phyloP scores from a whole-genome alignment of 1,140 invertebrate species.

The Musca vetustissima region DNA sequence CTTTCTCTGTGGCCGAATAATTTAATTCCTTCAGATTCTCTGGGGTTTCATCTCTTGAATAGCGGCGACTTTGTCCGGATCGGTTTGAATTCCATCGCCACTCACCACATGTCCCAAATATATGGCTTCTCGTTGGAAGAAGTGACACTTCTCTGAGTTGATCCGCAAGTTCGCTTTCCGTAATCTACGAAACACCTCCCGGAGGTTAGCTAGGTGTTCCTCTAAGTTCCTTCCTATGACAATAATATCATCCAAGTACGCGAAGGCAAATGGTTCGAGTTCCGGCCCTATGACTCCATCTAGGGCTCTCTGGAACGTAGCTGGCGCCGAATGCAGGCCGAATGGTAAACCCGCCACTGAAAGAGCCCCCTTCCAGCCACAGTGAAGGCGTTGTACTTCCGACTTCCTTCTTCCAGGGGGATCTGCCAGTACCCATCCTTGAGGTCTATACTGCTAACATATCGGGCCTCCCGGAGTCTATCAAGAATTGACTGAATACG shows the following conservation, averaged over 20 bases:
- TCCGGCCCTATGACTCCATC: neutral
- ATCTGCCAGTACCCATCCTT: constrained; percentile 49
- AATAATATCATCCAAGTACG: constrained; percentile 25
- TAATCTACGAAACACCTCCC: neutral
- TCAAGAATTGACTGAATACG: constrained; percentile 56
- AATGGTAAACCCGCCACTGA: constrained; percentile 40
- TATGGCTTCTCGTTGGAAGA: neutral
- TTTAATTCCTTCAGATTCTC: constrained; percentile 31
- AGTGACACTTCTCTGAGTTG: constrained; percentile 12
- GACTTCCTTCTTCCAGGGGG: constrained; percentile 34
- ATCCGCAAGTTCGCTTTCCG: constrained; percentile 8
- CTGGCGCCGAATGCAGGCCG: neutral
- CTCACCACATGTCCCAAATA: constrained; percentile 19
- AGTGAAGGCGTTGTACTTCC: constrained; percentile 55
- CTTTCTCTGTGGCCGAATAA: constrained; percentile 56
- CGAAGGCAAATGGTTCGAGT: neutral
- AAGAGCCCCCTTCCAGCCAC: constrained; percentile 51
- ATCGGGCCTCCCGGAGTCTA: constrained; percentile 33
- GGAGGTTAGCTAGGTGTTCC: neutral
- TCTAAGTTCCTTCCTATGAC: constrained; percentile 11
- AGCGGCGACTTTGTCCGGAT: constrained; percentile 23
- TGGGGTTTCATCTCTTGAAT: constrained; percentile 19
- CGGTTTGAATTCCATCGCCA: constrained; percentile 24
- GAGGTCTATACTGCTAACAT: constrained; percentile 51
- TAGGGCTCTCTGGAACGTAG: neutral